Evolutionary conservation across 64 coral and sea anemone genomes (phyloP), one percentile per base, ranked within the genome.

Genomic region (Acropora tenuis): DNA sequence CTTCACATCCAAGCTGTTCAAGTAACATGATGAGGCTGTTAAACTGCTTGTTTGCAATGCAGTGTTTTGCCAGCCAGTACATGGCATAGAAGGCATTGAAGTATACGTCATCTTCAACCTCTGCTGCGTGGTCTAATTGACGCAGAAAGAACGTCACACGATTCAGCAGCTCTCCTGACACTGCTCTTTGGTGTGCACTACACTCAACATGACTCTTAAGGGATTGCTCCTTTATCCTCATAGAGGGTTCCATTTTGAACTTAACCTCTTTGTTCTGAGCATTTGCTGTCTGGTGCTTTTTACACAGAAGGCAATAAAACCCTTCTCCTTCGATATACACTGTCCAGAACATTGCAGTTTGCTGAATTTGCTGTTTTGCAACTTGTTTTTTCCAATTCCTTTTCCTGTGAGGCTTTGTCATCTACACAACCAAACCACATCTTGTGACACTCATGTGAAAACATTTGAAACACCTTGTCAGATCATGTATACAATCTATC

Each of bases 31-130:
- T 41, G 47, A 83, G 89, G 89, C 89, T 90, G 89, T 83, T 90
- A 52, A 90, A 30, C 48, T 83, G 89, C 77, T 90, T 90, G 89
- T 90, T 90, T 79, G 89, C 89, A 90, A 90, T 90, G 78, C 69
- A 67, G 58, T 90, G 89, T 90, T 90, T 90, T 44, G 88, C 77
- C 77, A 90, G 75, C 76, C 60, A 90, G 88, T 90, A 90, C 17
- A 90, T 90, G 46, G 88, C 77, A 90, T 90, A 90, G 69, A 90
- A 90, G 18, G 47, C 88, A 47, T 52, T 90, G 49, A 90, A 90
- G 75, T 90, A 90, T 3, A 90, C 58, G 45, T 90, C 88, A 90
- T 90, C 88, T 78, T 80, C 75, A 47, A 90, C 66, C 80, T 90
- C 88, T 90, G 88, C 88, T 53, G 57, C 42, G 71, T 49, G 88